Conservation (phyloP, 2,888 invertebrate genomes). For the Smittia sp. region DNA sequence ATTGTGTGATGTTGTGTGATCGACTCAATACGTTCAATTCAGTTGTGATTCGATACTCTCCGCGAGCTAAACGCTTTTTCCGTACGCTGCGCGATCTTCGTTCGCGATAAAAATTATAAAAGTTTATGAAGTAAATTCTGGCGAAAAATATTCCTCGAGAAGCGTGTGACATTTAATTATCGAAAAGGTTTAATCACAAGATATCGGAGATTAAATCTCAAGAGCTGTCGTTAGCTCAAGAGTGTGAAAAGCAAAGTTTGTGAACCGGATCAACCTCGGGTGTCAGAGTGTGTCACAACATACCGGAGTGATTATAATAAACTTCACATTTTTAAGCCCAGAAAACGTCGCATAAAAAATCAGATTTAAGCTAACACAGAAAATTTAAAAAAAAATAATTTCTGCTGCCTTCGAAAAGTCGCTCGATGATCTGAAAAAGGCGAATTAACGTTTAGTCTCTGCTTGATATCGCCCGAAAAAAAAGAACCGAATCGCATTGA, state of each 20-base stretch:
- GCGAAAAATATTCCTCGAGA: background rate
- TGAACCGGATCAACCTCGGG: background rate
- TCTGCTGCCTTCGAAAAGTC: background rate
- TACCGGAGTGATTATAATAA: constrained; percentile 22
- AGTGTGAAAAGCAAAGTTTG: background rate
- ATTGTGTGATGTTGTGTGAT: constrained; percentile 40
- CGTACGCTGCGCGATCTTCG: constrained; percentile 16
- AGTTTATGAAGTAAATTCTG: background rate
- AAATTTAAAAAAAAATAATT: background rate
- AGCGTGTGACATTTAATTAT: background rate
- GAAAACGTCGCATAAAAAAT: background rate
- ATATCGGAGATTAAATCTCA: background rate
- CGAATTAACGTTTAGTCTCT: constrained; percentile 17
- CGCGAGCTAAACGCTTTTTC: constrained; percentile 40
- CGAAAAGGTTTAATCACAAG: background rate
- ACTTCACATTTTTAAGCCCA: constrained; percentile 1
- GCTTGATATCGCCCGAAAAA: background rate
- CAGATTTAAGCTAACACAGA: background rate
- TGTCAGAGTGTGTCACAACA: constrained; percentile 9
- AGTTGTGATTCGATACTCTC: constrained; percentile 41
- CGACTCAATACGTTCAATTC: constrained; percentile 33
- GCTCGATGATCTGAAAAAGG: constrained; percentile 4
- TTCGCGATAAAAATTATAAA: constrained; percentile 11
- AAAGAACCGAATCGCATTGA: background rate
- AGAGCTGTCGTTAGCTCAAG: background rate